Conservation (phyloP, 2,888 invertebrate genomes). For the Pterostichus madidus region DNA sequence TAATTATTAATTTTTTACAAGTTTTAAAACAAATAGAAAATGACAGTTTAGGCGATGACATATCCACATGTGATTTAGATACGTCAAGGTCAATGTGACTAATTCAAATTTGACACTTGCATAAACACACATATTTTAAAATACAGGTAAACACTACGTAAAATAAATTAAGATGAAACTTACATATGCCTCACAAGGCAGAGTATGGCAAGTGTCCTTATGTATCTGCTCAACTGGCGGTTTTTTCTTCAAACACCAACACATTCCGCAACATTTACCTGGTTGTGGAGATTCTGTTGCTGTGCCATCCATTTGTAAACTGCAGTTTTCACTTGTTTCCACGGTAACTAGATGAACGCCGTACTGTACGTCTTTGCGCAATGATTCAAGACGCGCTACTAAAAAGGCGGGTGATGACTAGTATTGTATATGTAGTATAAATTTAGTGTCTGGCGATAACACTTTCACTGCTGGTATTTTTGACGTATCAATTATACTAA, state of each 20-base stretch:
- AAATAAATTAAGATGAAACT: slow-evolving; percentile 18
- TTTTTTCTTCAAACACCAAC: slow-evolving; percentile 41
- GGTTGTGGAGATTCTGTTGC: slow-evolving; percentile 13
- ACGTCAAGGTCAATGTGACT: slow-evolving; percentile 36
- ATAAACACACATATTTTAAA: slow-evolving; percentile 1
- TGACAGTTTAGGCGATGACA: slow-evolving; percentile 1
- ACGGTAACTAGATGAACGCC: slow-evolving; percentile 51
- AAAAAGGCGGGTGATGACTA: neutral
- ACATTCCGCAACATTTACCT: slow-evolving; percentile 17
- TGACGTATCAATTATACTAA: neutral
- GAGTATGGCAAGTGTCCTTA: neutral
- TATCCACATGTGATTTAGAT: neutral
- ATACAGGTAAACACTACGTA: neutral
- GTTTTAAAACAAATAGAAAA: slow-evolving; percentile 2
- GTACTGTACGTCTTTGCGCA: slow-evolving; percentile 41
- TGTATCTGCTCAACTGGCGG: neutral
- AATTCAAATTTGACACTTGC: neutral
- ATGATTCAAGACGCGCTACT: slow-evolving; percentile 17
- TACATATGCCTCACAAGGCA: neutral
- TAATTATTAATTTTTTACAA: slow-evolving; percentile 2
- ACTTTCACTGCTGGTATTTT: slow-evolving; percentile 27
- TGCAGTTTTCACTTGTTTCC: slow-evolving; percentile 42
- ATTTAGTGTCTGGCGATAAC: slow-evolving; percentile 12
- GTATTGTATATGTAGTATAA: slow-evolving; percentile 17
- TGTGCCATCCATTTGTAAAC: slow-evolving; percentile 60